phyloP scores from a whole-genome alignment of 2,797 vertebrate genomes.

The Pelochelys cantorii region DNA sequence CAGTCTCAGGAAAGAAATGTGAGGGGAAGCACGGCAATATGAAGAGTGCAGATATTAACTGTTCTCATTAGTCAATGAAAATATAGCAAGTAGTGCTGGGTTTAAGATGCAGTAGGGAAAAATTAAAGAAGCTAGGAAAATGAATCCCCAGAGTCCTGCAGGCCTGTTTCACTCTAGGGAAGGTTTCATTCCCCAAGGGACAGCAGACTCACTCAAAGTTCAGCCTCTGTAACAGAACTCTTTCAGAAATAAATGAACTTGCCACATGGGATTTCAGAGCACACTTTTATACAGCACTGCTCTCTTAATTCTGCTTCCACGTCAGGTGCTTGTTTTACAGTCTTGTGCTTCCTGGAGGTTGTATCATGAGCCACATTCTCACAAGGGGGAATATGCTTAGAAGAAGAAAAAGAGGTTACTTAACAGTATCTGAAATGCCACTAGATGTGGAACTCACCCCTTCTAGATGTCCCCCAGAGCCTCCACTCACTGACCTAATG shows the following conservation, averaged over 20 bases:
- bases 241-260: not conserved
- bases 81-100: not conserved
- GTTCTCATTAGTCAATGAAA: conserved; percentile 24
- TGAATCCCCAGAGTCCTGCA: not conserved
- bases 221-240: not conserved
- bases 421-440: no score
- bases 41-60: conserved; percentile 1
- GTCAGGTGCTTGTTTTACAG: conserved; percentile 33
- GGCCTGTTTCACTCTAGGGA: not conserved
- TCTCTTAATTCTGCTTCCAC: conserved; percentile 6
- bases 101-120: conserved; percentile 25
- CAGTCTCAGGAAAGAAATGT: conserved; percentile 21
- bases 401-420: no score
- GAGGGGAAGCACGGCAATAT: not conserved
- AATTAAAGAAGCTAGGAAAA: not conserved
- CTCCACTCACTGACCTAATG: no score
- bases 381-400: not conserved
- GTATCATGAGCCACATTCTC: conserved; percentile 14
- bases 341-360: not conserved
- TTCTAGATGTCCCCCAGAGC: no score
- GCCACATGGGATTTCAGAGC: conserved; percentile 6
- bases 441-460: no score
- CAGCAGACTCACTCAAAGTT: conserved; percentile 14
- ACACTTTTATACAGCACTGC: conserved; percentile 3
- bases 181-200: conserved; percentile 19